Base-by-base conservation (phyloP, 2,113 vertebrate species). In the Bubo bubo region DNA sequence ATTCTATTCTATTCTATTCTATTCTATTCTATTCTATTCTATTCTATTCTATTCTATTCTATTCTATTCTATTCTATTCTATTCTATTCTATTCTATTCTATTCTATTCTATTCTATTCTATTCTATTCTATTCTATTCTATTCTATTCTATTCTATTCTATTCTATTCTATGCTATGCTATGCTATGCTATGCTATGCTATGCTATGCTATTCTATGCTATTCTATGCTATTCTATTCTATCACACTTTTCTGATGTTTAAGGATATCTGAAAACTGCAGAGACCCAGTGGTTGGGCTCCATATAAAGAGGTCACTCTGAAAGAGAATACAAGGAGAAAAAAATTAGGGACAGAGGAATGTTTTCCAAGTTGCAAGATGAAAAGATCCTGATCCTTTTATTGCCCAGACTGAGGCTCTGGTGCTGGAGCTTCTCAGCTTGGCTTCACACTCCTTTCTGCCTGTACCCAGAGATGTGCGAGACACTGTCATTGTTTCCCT, bases 271-370 rank as follows among this genome's bases (percentile, higher is more conserved):
- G 62, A 63, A 79, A 81, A 52, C 35, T 55, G 20, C 3, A 14
- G n/a, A 16, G 14, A 85, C 10, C 1, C 0, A 0, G 10, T 28
- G 12, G 18, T 4, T 89, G 49, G 35, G 23, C 22, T 70, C 21
- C 20, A 22, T 21, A 39, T 14, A 22, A 71, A 88, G 18, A 58
- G 8, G 5, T 55, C 27, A 56, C 23, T 56, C 12, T 56, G 56
- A 66, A 63, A 79, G 12, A 27, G 34, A 75, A 94, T 74, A 13
- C 21, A 53, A 43, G 15, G 41, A 87, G 19, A 16, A 64, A 76
- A 76, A 72, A 82, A 59, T 27, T 12, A 64, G n/a, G 43, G 43
- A 8, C 27, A 62, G 59, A 89, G 18, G 7, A 37, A 34, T 45
- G 19, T 45, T 47, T n/a, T 81, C 32, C 59, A 55, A 45, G 37